These are phyloP conservation scores for Sinonovacula constricta DNA, from an alignment of 1,140 invertebrate species.

Conservation along the genomic window DNA sequence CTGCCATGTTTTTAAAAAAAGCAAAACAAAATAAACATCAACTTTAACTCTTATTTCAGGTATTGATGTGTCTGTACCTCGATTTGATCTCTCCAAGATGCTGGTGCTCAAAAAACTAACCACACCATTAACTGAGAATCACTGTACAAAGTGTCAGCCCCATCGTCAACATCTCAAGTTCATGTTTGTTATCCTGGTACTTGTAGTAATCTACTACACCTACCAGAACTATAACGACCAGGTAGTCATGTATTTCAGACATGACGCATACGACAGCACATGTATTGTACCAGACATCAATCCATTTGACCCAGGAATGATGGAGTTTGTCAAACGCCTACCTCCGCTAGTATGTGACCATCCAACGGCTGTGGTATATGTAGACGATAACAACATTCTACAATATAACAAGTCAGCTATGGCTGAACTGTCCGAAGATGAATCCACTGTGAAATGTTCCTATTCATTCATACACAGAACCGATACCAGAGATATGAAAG, in stretches of 20 bases:
- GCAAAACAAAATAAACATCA: too few species aligned
- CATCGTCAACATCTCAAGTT: not conserved
- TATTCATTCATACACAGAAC: slow-evolving; percentile 6
- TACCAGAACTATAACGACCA: not conserved
- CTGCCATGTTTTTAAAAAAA: too few species aligned
- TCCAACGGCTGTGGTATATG: slow-evolving; percentile 76
- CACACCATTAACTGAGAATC: too few species aligned
- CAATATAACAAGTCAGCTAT: slow-evolving; percentile 64
- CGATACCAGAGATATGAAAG: slow-evolving; percentile 57
- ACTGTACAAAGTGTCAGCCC: too few species aligned
- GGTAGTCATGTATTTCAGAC: not conserved
- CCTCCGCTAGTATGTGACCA: slow-evolving; percentile 82
- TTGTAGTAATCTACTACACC: not conserved
- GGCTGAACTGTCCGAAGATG: slow-evolving; percentile 58
- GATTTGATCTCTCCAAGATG: too few species aligned
- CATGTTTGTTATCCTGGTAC: not conserved
- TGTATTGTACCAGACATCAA: slow-evolving; percentile 89
- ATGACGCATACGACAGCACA: slow-evolving; percentile 62
- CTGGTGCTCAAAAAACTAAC: too few species aligned
- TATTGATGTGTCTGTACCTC: too few species aligned
- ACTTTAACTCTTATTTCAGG: too few species aligned
- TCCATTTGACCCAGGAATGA: slow-evolving; percentile 84
- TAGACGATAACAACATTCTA: slow-evolving; percentile 62
- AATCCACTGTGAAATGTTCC: slow-evolving; percentile 63
- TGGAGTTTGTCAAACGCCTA: slow-evolving; percentile 81